Evolutionary conservation across 2,888 invertebrate species (phyloP).

Genomic region (Acanthopleura granulata): DNA sequence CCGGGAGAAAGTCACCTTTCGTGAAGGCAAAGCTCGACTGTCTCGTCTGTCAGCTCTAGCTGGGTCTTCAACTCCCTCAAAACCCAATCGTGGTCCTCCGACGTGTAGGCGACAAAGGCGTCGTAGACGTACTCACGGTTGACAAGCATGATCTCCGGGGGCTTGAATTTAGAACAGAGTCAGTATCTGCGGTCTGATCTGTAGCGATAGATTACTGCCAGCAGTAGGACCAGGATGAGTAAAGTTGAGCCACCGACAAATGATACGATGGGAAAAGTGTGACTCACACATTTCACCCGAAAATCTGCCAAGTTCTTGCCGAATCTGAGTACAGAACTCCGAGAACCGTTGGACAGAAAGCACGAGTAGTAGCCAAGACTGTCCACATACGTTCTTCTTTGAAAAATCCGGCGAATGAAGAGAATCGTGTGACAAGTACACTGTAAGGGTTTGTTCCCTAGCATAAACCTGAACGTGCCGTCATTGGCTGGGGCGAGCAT

Average conservation of each 20-base stretch:
- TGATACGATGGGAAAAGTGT: neutral
- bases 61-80: neutral
- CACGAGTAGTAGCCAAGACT: neutral
- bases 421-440: neutral
- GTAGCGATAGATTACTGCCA: neutral
- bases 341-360: neutral
- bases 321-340: neutral
- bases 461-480: neutral
- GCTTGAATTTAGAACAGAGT: neutral
- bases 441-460: neutral
- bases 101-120: neutral
- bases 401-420: neutral
- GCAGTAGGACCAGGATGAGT: neutral
- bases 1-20: neutral
- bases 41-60: neutral
- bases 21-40: neutral
- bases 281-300: neutral
- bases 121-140: neutral
- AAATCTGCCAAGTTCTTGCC: neutral
- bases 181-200: neutral
- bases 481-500: neutral
- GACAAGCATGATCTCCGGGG: neutral
- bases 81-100: neutral
- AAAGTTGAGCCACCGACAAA: neutral
- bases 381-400: neutral